Evolutionary conservation across 2,888 invertebrate genomes (phyloP).

Genomic region (Scaptodrosophila latifasciaeformis): DNA sequence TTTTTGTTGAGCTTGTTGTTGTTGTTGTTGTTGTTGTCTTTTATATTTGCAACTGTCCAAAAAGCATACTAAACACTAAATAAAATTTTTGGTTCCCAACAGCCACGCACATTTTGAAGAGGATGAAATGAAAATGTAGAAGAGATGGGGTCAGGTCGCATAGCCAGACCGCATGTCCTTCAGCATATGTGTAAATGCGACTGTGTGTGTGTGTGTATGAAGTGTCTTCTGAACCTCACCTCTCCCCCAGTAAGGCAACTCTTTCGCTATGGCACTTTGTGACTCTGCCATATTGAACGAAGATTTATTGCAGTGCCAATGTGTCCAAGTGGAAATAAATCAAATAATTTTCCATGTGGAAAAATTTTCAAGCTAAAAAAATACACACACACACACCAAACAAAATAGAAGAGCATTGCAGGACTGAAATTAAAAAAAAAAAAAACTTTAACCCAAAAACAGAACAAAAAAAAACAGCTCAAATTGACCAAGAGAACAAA

Average conservation of each 20-base stretch:
- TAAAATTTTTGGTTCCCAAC: constrained; percentile 64
- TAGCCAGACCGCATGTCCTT: constrained; percentile 29
- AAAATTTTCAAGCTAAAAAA: constrained; percentile 53
- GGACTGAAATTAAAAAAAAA: constrained; percentile 46
- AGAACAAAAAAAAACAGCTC: constrained; percentile 11
- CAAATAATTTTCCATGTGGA: constrained; percentile 73
- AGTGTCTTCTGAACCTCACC: background rate
- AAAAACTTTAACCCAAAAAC: constrained; percentile 31
- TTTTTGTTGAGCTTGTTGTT: constrained; percentile 15
- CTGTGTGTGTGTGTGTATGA: too few relatives aligned
- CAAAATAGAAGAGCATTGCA: constrained; percentile 10
- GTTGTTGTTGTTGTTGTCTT: constrained; percentile 27
- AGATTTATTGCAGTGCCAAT: constrained; percentile 72
- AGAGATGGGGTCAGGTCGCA: constrained; percentile 6
- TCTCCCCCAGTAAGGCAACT: too few relatives aligned
- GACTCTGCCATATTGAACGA: constrained; percentile 69
- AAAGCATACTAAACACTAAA: constrained; percentile 64
- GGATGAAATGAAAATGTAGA: too few relatives aligned
- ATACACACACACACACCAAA: constrained; percentile 14
- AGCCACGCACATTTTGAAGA: constrained; percentile 51
- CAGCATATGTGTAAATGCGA: constrained; percentile 28
- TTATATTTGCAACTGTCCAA: constrained; percentile 44
- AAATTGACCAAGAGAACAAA: constrained; percentile 14
- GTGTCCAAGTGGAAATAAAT: constrained; percentile 72
- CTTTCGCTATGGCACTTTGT: constrained; percentile 24